A percentile compares a stretch with the other conserved stretches of the same genome.
These are phyloP conservation scores for Aphidius colemani DNA, from an alignment of 2,888 invertebrate species.

Conservation along the genomic window DNA sequence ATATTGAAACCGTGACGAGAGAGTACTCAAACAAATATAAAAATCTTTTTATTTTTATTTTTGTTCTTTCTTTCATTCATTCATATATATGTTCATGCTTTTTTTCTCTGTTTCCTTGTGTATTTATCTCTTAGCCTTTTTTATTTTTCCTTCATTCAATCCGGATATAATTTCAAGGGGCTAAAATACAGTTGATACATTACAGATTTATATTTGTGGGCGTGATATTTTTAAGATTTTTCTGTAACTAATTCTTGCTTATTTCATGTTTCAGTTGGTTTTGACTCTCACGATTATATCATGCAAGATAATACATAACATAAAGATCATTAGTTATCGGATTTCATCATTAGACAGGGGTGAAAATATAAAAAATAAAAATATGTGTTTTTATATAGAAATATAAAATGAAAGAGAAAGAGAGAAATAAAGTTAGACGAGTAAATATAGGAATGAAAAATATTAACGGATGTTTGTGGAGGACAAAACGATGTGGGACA, in stretches of 20 bases:
- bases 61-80: not conserved
- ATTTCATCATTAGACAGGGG: slow-evolving; percentile 6
- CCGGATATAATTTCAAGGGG: slow-evolving; percentile 1
- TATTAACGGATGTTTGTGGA: slow-evolving; percentile 19
- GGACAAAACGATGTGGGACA: slow-evolving; percentile 19
- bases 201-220: slow-evolving; percentile 7
- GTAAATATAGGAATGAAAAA: slow-evolving; percentile 9
- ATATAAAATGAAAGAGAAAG: slow-evolving; percentile 18
- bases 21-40: too few relatives aligned
- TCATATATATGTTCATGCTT: too few relatives aligned
- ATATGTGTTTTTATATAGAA: not conserved
- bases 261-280: not conserved
- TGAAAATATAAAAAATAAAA: slow-evolving; percentile 6
- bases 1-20: slow-evolving; percentile 43
- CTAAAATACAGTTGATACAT: not conserved
- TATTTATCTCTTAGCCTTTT: too few relatives aligned
- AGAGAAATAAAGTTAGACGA: not conserved
- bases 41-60: too few relatives aligned
- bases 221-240: slow-evolving; percentile 12
- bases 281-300: slow-evolving; percentile 11
- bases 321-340: slow-evolving; percentile 17
- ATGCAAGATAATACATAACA: not conserved
- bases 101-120: too few relatives aligned
- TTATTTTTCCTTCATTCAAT: not conserved
- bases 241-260: slow-evolving; percentile 13